Base-by-base conservation (phyloP, 1,140 invertebrate species). In the Akabosia matsudoensis region DNA sequence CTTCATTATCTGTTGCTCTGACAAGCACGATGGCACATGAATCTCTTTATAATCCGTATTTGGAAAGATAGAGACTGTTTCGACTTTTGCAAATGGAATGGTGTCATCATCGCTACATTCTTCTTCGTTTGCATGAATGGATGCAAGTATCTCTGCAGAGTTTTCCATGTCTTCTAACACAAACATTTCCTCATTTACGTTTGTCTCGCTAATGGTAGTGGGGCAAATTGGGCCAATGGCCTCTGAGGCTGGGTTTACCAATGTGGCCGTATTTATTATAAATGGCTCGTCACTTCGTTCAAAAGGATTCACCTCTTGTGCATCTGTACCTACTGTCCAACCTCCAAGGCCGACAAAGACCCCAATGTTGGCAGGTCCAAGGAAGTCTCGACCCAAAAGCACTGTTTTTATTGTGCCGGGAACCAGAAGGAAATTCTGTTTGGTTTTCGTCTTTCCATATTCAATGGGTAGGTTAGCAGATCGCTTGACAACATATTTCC, bases 351-450 rank as follows among this genome's bases (percentile, higher is more conserved):
- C 73, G 75, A 22, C 74, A 33, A 61, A 18, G 0, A 77, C 10
- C 1, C 33, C 54, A 30, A 79, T 64, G 1, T 64, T 30, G 33
- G 7, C 30, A 67, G 31, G 10, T 0, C 56, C 14, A 2, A 79
- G 34, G 52, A 79, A 79, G 54, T 79, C 76, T 70, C 78, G n/a
- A 0, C 78, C 78, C 22, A 79, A 34, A 0, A 79, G n/a, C 4
- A 79, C 31, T 0, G 73, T 14, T 31, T 56, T 52, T 0, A n/a
- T 33, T 24, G 28, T n/a, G 0, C 45, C 61, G 0, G 75, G 75
- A 16, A 73, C 0, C 18, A 79, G 14, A 1, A 30, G n/a, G 28
- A 79, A 73, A 16, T 7, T 75, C 3, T 73, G 67, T 18, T 33
- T 67, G 1, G 1, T 18, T 16, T n/a, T 73, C 0, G 52, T 37